Conservation (phyloP, 2,888 invertebrate species). For the Tetropium fuscum region DNA sequence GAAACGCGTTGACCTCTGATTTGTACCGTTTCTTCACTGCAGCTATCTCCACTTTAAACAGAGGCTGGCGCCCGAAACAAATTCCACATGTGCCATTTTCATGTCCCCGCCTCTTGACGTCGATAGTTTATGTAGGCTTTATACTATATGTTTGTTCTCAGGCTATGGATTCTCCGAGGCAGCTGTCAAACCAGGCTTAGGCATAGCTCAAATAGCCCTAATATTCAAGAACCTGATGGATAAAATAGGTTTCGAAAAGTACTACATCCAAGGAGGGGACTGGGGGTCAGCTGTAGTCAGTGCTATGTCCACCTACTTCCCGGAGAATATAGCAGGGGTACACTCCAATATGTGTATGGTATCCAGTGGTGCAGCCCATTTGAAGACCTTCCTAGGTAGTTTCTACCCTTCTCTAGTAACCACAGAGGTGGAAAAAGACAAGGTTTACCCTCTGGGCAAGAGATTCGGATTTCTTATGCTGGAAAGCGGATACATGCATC, state of each 20-base stretch:
- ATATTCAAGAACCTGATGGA: conserved; percentile 77
- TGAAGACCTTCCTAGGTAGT: conserved; percentile 33
- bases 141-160: too few species aligned
- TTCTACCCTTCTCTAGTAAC: conserved; percentile 60
- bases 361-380: conserved; percentile 50
- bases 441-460: conserved; percentile 67
- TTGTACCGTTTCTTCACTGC: too few species aligned
- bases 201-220: conserved; percentile 69
- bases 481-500: conserved; percentile 36
- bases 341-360: conserved; percentile 74
- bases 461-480: conserved; percentile 17
- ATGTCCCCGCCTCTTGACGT: too few species aligned
- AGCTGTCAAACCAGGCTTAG: conserved; percentile 72
- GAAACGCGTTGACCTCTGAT: too few species aligned
- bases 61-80: too few species aligned
- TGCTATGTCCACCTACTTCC: conserved; percentile 73
- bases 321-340: conserved; percentile 66
- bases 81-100: too few species aligned
- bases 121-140: too few species aligned
- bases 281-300: conserved; percentile 80
- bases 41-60: too few species aligned
- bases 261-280: conserved; percentile 83
- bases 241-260: conserved; percentile 74
- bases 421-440: conserved; percentile 63
- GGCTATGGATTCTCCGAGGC: conserved; percentile 62